These are phyloP conservation scores for Choristoneura fumiferana DNA, from an alignment of 1,140 invertebrate genomes.

Conservation along the genomic window DNA sequence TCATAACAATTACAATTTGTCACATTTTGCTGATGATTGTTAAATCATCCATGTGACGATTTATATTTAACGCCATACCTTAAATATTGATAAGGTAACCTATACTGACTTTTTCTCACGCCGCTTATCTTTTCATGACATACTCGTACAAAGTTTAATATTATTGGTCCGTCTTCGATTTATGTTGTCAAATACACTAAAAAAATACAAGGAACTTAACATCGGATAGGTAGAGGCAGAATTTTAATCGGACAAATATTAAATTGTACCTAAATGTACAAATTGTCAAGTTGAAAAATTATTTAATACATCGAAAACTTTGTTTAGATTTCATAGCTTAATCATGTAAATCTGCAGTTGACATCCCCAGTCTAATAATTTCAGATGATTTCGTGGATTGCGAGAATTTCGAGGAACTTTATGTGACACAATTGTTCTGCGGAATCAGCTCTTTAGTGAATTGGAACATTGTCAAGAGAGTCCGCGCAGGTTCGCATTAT, in stretches of 20 bases:
- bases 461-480: constrained; percentile 15
- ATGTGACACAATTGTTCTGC: constrained; percentile 3
- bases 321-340: too few species aligned
- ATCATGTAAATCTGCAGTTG: too few species aligned
- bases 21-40: not conserved
- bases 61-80: not conserved
- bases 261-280: too few species aligned
- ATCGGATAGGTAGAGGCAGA: not conserved
- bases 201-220: constrained; percentile 8
- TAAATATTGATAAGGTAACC: constrained; percentile 7
- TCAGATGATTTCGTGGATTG: not conserved
- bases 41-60: constrained; percentile 5
- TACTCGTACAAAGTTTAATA: not conserved
- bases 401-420: not conserved
- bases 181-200: too few species aligned
- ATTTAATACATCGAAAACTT: too few species aligned
- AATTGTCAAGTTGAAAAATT: too few species aligned
- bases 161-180: not conserved
- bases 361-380: too few species aligned
- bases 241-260: not conserved
- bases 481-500: constrained; percentile 8
- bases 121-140: constrained; percentile 3
- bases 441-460: constrained; percentile 9
- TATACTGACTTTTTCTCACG: constrained; percentile 15
- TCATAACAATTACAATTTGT: constrained; percentile 13